phyloP scores from a whole-genome alignment of 2,113 vertebrate genomes.

The Etia nguti region DNA sequence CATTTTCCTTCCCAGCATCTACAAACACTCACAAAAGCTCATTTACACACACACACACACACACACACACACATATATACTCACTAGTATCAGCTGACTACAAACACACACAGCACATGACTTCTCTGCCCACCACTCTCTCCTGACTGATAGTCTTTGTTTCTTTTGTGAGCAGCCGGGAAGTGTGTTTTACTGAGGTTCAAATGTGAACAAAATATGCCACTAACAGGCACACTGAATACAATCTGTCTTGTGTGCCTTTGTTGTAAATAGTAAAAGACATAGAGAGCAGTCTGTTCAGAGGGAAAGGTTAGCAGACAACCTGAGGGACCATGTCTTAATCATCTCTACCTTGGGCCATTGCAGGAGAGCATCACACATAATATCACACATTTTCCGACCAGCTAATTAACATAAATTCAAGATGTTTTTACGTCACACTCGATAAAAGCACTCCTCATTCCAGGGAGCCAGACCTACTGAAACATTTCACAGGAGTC shows the following conservation, averaged over 20 bases:
- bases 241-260: background rate
- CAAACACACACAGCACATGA: constrained; percentile 30
- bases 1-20: constrained; percentile 19
- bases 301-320: background rate
- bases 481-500: background rate
- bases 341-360: background rate
- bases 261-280: background rate
- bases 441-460: background rate
- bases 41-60: background rate
- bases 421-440: background rate
- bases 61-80: background rate
- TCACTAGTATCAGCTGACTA: background rate
- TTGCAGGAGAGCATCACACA: background rate
- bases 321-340: background rate
- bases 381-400: background rate
- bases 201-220: background rate
- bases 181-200: background rate
- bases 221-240: background rate
- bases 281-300: background rate
- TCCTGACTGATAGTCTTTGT: constrained; percentile 28
- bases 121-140: background rate
- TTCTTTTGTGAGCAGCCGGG: background rate
- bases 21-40: background rate
- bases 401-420: background rate
- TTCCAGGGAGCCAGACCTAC: background rate